phyloP scores from a whole-genome alignment of 2,113 vertebrate species.

The Lipotes vexillifer region DNA sequence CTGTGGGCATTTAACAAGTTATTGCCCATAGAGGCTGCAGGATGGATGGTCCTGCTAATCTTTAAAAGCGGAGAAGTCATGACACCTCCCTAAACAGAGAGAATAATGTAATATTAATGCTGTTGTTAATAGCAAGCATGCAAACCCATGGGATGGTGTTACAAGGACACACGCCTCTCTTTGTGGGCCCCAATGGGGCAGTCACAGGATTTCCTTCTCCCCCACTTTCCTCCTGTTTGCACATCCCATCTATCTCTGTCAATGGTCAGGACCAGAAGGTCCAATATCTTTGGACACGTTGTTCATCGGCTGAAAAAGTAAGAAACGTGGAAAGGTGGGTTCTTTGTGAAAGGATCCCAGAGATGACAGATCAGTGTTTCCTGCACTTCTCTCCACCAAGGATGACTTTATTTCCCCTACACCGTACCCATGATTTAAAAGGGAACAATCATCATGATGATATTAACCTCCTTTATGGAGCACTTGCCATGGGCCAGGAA shows the following conservation, averaged over 20 bases:
- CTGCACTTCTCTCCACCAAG: background rate
- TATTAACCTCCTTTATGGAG: background rate
- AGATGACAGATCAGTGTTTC: background rate
- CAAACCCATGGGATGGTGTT: too few species aligned
- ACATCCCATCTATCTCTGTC: background rate
- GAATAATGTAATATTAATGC: background rate
- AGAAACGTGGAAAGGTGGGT: too few species aligned
- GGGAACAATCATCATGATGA: too few species aligned
- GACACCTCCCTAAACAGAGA: background rate
- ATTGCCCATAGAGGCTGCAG: background rate
- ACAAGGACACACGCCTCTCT: background rate
- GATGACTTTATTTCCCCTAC: too few species aligned
- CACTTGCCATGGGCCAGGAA: background rate
- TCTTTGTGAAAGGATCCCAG: too few species aligned
- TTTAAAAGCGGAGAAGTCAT: background rate
- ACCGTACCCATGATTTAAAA: background rate
- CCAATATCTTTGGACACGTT: background rate
- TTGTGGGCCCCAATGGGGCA: rapidly evolving
- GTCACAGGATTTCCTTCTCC: too few species aligned
- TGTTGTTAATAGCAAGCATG: background rate
- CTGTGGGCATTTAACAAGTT: background rate
- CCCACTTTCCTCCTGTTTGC: background rate
- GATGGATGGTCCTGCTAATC: background rate
- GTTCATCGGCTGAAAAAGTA: too few species aligned
- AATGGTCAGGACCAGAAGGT: background rate